Conservation (phyloP, 2,888 invertebrate genomes). For the Andrena bucephala region DNA sequence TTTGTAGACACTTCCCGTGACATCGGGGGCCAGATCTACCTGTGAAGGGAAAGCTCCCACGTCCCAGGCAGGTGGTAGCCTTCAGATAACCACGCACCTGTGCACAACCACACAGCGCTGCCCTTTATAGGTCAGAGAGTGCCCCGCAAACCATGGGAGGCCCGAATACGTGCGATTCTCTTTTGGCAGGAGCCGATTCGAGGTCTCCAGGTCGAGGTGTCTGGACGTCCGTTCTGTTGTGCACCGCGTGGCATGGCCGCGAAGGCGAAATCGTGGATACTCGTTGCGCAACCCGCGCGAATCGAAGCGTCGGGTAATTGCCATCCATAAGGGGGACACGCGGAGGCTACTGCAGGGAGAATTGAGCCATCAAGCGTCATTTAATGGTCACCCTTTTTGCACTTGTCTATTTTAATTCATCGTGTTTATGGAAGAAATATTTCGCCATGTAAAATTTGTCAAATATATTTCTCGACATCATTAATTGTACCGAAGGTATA, state of each 20-base stretch:
- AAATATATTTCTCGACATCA: too few relatives aligned
- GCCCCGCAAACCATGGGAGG: slow-evolving; percentile 34
- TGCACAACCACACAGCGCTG: slow-evolving; percentile 20
- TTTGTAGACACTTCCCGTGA: background rate
- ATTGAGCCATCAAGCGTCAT: too few relatives aligned
- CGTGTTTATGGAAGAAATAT: background rate
- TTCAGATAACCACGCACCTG: slow-evolving; percentile 5
- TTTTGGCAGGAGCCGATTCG: slow-evolving; percentile 66
- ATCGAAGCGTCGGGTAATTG: slow-evolving; percentile 17
- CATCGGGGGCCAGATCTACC: background rate
- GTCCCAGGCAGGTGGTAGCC: background rate
- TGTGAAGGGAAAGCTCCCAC: background rate
- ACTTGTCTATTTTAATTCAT: background rate
- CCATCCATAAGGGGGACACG: background rate
- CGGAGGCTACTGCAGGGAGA: too few relatives aligned
- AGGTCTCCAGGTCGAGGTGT: slow-evolving; percentile 68
- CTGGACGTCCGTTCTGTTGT: slow-evolving; percentile 46
- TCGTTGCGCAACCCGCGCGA: slow-evolving; percentile 57
- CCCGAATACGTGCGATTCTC: slow-evolving; percentile 50
- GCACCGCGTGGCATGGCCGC: slow-evolving; percentile 33
- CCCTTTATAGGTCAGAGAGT: slow-evolving; percentile 69
- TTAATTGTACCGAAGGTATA: too few relatives aligned
- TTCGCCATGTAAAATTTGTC: background rate
- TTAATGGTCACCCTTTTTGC: too few relatives aligned
- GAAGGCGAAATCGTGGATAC: slow-evolving; percentile 62